These are phyloP conservation scores for Hypocryptadius cinnamomeus DNA, from an alignment of 2,113 vertebrate genomes.

Conservation along the genomic window DNA sequence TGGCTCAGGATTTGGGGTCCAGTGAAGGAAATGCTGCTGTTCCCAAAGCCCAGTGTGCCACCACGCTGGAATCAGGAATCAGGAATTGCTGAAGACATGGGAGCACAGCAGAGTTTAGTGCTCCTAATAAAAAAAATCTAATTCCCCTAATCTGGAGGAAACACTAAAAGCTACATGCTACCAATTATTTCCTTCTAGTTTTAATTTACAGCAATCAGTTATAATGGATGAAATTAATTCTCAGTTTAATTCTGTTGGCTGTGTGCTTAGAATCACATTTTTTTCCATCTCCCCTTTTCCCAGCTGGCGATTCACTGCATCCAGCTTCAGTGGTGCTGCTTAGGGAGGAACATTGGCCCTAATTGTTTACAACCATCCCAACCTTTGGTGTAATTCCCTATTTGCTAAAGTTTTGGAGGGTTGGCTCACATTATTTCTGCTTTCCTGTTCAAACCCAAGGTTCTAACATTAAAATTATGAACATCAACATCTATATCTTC, in stretches of 20 bases:
- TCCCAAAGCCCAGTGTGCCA: background rate
- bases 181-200: slow-evolving; percentile 56
- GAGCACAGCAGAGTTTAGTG: background rate
- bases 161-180: slow-evolving; percentile 48
- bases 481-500: background rate
- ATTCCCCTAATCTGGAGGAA: slow-evolving; percentile 59
- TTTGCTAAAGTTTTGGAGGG: background rate
- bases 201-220: slow-evolving; percentile 63
- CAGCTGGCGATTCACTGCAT: slow-evolving; percentile 2
- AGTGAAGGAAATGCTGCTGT: background rate
- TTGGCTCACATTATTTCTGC: background rate
- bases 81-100: background rate
- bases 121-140: slow-evolving; percentile 48
- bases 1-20: background rate
- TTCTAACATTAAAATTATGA: background rate
- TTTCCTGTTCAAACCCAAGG: background rate
- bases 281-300: background rate
- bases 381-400: background rate
- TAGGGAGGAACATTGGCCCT: slow-evolving; percentile 5
- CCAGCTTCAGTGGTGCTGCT: background rate
- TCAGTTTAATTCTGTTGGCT: slow-evolving; percentile 51
- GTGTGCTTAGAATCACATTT: background rate
- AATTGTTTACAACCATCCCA: slow-evolving; percentile 28
- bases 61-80: background rate
- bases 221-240: slow-evolving; percentile 62